phyloP scores from a whole-genome alignment of 2,113 vertebrate species.

The Ranitomeya imitator region DNA sequence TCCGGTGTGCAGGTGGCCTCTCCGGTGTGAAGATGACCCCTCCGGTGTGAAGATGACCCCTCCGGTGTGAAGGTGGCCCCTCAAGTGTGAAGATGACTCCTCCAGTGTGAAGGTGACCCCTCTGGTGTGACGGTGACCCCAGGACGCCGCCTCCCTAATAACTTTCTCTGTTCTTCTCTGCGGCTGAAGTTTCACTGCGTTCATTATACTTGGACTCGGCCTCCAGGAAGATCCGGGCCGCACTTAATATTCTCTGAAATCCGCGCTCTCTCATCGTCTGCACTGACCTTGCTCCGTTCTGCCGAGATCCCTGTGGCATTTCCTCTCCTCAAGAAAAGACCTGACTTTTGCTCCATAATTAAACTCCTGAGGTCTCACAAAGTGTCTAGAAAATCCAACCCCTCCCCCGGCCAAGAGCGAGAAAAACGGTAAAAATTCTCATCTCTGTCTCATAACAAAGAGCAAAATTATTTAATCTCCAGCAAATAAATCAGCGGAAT shows the following conservation, averaged over 20 bases:
- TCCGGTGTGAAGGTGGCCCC: too few relatives aligned
- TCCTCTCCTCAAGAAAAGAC: slow-evolving; percentile 39
- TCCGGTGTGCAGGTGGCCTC: too few relatives aligned
- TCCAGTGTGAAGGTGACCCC: background rate
- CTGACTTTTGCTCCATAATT: slow-evolving; percentile 49
- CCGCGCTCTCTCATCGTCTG: slow-evolving; percentile 13
- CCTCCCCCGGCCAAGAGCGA: background rate
- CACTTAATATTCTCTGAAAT: slow-evolving; percentile 40
- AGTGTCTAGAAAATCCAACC: slow-evolving; percentile 6
- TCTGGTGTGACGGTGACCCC: background rate
- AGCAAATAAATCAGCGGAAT: too few relatives aligned
- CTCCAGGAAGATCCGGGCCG: background rate
- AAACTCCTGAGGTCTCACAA: slow-evolving; percentile 42
- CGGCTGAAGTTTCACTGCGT: background rate
- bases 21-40: too few relatives aligned
- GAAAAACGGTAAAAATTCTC: background rate
- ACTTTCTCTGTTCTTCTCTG: background rate
- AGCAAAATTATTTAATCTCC: too few relatives aligned
- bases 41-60: too few relatives aligned
- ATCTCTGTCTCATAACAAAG: background rate
- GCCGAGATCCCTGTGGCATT: slow-evolving; percentile 28
- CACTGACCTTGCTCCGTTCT: slow-evolving; percentile 31
- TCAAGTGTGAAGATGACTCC: too few relatives aligned
- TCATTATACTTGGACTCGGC: background rate
- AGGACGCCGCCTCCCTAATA: background rate